Conservation (phyloP, 2,113 vertebrate species). For the Echinops telfairi region DNA sequence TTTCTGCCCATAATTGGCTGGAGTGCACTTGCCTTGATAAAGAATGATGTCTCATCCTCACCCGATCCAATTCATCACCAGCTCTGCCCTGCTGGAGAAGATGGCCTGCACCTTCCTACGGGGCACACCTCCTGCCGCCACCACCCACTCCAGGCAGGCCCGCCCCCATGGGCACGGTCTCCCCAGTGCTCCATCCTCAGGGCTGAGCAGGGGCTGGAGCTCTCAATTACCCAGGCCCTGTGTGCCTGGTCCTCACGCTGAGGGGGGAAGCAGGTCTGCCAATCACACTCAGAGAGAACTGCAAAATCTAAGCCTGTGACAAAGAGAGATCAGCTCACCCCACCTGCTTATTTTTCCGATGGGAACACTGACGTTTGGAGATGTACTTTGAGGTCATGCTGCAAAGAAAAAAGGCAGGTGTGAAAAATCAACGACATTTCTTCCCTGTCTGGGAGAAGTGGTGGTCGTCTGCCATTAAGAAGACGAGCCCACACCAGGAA, state of each 20-base stretch:
- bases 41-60: neutral
- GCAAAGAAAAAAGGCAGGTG: neutral
- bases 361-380: neutral
- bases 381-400: fast-evolving
- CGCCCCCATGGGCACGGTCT: fast-evolving
- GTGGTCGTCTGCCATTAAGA: neutral
- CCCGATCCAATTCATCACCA: neutral
- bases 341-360: neutral
- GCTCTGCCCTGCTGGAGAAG: too few species aligned
- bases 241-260: neutral
- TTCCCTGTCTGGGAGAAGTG: neutral
- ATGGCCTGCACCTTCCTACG: neutral
- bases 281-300: neutral
- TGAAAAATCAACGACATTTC: fast-evolving
- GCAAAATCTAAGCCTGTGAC: neutral
- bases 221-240: neutral
- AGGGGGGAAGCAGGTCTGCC: neutral
- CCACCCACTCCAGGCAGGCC: fast-evolving
- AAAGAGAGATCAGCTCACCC: fast-evolving
- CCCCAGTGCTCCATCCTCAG: neutral
- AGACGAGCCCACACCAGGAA: fast-evolving
- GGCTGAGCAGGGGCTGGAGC: fast-evolving
- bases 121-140: fast-evolving
- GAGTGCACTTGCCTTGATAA: neutral
- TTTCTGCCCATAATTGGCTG: neutral